These are phyloP conservation scores for Rapana venosa DNA, from an alignment of 2,888 invertebrate genomes.

Conservation along the genomic window DNA sequence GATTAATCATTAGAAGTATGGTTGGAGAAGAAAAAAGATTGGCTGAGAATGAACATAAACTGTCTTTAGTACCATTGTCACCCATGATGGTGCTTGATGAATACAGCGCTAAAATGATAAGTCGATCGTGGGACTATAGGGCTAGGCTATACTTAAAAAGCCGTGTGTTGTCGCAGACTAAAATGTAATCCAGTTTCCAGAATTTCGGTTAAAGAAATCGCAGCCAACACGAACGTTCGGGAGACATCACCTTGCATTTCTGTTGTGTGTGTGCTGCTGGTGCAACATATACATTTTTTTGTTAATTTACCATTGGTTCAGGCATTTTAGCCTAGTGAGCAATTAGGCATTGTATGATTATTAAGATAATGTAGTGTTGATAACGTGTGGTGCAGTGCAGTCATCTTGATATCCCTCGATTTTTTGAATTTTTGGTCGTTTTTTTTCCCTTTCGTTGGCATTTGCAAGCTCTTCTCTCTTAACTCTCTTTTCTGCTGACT, in stretches of 20 bases:
- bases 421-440: background rate
- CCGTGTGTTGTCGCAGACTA: background rate
- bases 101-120: no score
- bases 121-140: no score
- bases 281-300: background rate
- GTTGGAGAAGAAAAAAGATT: no score
- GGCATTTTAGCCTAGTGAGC: background rate
- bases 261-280: constrained; percentile 6
- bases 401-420: no score
- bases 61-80: no score
- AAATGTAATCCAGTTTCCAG: background rate
- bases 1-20: no score
- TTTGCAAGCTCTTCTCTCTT: background rate
- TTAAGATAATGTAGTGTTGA: background rate
- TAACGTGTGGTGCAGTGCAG: background rate
- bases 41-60: no score
- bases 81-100: no score
- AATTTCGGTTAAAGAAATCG: background rate
- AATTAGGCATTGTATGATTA: background rate
- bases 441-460: background rate
- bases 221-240: background rate
- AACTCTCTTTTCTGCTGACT: no score
- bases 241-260: constrained; percentile 8
- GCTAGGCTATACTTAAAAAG: background rate
- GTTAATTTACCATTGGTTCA: background rate